Evolutionary conservation across 2,797 vertebrate species (phyloP).

Genomic region (Typhlichthys subterraneus): DNA sequence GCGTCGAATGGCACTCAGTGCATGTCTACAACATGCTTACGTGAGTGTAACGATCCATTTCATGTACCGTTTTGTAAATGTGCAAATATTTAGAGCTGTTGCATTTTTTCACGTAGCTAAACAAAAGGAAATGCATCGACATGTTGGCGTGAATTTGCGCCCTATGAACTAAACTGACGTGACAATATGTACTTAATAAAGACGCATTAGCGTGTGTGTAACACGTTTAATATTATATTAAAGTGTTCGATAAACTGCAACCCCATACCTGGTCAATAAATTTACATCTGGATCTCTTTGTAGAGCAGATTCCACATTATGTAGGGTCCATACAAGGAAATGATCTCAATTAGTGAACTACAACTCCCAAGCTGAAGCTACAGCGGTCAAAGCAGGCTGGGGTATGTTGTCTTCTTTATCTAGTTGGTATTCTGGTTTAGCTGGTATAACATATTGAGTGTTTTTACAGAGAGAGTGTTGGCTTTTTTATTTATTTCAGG

Average conservation of each 20-base stretch:
- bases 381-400: constrained; percentile 43
- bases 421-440: too few relatives aligned
- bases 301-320: constrained; percentile 73
- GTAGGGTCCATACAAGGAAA: constrained; percentile 60
- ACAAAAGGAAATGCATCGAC: constrained; percentile 78
- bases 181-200: neutral
- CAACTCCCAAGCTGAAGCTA: constrained; percentile 49
- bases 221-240: constrained; percentile 5
- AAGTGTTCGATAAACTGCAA: constrained; percentile 16
- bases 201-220: neutral
- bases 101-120: constrained; percentile 61
- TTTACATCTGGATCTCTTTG: constrained; percentile 79
- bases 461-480: neutral
- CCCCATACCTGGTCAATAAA: constrained; percentile 77
- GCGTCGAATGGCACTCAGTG: constrained; percentile 16
- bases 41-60: neutral
- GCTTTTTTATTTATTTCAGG: neutral
- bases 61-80: neutral
- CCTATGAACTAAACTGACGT: constrained; percentile 13
- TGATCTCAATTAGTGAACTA: constrained; percentile 56
- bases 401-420: constrained; percentile 30
- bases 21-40: constrained; percentile 3
- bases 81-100: constrained; percentile 2
- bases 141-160: constrained; percentile 59
- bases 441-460: too few relatives aligned